Base-by-base conservation (phyloP, 1,140 invertebrate genomes). In the Drosophila sproati region DNA sequence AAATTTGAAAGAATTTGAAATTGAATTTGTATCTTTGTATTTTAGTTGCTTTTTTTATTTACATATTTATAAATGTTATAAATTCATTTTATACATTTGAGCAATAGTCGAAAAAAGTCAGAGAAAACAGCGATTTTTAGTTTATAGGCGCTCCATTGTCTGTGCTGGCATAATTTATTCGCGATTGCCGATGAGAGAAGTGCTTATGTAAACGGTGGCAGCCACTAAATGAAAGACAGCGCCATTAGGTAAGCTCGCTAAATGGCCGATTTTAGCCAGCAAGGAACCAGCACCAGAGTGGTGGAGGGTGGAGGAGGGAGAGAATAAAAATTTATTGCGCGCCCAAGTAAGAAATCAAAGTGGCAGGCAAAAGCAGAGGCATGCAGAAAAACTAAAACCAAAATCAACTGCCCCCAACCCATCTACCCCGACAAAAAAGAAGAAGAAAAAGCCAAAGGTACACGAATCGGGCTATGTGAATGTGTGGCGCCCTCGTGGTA, bases 261-360 rank as follows among this genome's bases (percentile, higher is more conserved):
- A 83, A 87, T 87, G 72, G 57, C 57, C 72, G 45, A 62, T 60
- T 57, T 55, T 47, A 48, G 5, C 32, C 7, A 4, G 45, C 7
- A 57, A 34, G 43, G 4, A 48, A 29, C 7, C 5, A 41, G 56
- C 2, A n/a, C 12, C 12, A 12, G 12, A 12, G 12, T 12, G 12
- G 12, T 12, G 12, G 12, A 12, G 8, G 29, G 41, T 4, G 0
- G 31, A 12, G 2, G 31, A 6, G 31, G 28, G 7, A 12, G 35
- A 66, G 70, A 76, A 89, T 83, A 89, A 78, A 89, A 81, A 85
- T 89, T 73, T 89, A 88, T 88, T 76, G 75, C 75, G 32, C 41
- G 47, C 69, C 43, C 60, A 70, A 71, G 71, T 74, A 80, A 80
- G 78, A 80, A 80, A 80, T 80, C 78, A 80, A 80, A 76, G 80